These are phyloP conservation scores for Ibidorhyncha struthersii DNA, from an alignment of 2,113 vertebrate species.

Conservation along the genomic window DNA sequence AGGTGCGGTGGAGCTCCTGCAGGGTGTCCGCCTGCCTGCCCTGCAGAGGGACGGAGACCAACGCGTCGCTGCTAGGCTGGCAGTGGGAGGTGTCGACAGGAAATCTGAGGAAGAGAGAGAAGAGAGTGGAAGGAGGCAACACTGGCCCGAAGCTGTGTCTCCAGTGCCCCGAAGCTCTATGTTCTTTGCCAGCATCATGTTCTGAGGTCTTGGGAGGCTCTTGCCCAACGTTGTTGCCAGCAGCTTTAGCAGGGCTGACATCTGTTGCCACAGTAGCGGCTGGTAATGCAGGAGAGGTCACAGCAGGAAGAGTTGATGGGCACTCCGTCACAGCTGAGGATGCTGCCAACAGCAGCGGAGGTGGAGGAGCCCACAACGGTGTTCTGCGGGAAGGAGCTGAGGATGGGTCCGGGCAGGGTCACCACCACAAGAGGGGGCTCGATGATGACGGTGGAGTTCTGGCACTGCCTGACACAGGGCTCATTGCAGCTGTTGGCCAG, in stretches of 20 bases:
- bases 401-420: neutral
- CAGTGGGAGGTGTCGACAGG: no score
- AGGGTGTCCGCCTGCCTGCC: no score
- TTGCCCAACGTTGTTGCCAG: neutral
- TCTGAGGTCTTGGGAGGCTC: no score
- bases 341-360: neutral
- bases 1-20: no score
- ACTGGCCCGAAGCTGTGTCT: neutral
- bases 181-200: neutral
- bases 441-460: accelerated
- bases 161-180: no score
- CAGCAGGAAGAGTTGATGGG: neutral
- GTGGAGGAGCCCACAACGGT: neutral
- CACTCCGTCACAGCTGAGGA: neutral
- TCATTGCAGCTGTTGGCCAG: no score
- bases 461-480: no score
- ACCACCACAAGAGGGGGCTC: accelerated
- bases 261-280: neutral
- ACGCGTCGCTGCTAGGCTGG: no score
- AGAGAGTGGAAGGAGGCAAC: no score
- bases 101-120: no score
- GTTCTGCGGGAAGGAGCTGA: neutral
- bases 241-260: neutral
- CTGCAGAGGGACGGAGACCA: no score
- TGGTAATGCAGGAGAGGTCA: neutral